Conservation (phyloP, 2,888 invertebrate genomes). For the Aethes cnicana region DNA sequence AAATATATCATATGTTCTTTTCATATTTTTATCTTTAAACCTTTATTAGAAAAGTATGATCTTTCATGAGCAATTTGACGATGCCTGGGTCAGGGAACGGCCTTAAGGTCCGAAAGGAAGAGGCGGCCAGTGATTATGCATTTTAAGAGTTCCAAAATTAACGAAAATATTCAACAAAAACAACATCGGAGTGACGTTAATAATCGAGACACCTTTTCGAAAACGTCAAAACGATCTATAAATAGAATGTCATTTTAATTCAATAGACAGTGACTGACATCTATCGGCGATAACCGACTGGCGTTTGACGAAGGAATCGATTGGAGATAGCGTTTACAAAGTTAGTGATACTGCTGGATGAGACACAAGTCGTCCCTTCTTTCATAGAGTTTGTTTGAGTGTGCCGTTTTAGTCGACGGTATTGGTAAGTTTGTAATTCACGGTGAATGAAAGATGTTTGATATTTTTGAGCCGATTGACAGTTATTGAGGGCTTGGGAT, state of each 20-base stretch:
- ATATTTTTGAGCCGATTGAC: slow-evolving; percentile 24
- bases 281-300: slow-evolving; percentile 63
- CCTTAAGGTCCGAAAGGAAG: too few species aligned
- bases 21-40: too few species aligned
- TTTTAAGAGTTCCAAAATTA: too few species aligned
- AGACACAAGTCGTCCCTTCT: neutral
- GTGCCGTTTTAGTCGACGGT: neutral
- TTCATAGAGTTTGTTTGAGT: neutral
- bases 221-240: slow-evolving; percentile 14
- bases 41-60: too few species aligned
- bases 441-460: slow-evolving; percentile 25
- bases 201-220: slow-evolving; percentile 2
- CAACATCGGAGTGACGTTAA: neutral
- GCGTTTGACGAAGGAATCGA: slow-evolving; percentile 71
- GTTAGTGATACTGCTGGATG: slow-evolving; percentile 1
- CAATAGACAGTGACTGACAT: slow-evolving; percentile 64
- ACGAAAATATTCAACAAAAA: too few species aligned
- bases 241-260: slow-evolving; percentile 50
- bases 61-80: too few species aligned
- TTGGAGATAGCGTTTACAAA: slow-evolving; percentile 41
- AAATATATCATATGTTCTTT: too few species aligned
- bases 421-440: neutral
- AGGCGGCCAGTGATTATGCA: too few species aligned
- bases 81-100: too few species aligned
- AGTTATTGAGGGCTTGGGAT: slow-evolving; percentile 25